These are phyloP conservation scores for Trichonephila clavipes DNA, from an alignment of 1,140 invertebrate species.

Conservation along the genomic window DNA sequence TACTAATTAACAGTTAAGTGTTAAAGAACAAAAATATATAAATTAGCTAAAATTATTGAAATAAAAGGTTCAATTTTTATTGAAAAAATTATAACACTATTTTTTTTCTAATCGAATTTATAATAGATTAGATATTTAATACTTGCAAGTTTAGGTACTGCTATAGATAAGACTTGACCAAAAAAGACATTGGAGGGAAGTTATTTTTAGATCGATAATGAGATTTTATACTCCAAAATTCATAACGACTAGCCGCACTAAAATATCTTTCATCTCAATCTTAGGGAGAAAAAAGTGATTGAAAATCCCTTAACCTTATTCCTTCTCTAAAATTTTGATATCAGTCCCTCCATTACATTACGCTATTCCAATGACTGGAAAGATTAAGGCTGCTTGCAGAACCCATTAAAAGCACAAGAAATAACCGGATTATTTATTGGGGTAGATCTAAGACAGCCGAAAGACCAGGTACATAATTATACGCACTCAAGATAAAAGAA, in stretches of 20 bases:
- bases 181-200: too few relatives aligned
- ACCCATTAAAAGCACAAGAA: slow-evolving; percentile 16
- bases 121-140: too few relatives aligned
- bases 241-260: neutral
- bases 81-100: too few relatives aligned
- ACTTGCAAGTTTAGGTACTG: too few relatives aligned
- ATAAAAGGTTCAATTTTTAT: too few relatives aligned
- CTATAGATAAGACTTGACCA: too few relatives aligned
- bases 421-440: slow-evolving; percentile 32
- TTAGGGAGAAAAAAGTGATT: neutral
- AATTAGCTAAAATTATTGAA: too few relatives aligned
- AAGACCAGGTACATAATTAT: slow-evolving; percentile 34
- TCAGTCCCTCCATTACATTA: slow-evolving; percentile 9
- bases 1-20: too few relatives aligned
- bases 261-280: neutral
- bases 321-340: slow-evolving; percentile 14
- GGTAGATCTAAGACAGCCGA: slow-evolving; percentile 19
- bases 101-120: too few relatives aligned
- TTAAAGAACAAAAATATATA: too few relatives aligned
- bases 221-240: too few relatives aligned
- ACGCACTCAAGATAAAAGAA: slow-evolving; percentile 33
- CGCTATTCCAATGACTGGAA: neutral
- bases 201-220: too few relatives aligned
- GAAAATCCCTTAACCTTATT: neutral
- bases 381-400: slow-evolving; percentile 7